phyloP scores from a whole-genome alignment of 2,113 vertebrate genomes.

The Maccullochella peelii region DNA sequence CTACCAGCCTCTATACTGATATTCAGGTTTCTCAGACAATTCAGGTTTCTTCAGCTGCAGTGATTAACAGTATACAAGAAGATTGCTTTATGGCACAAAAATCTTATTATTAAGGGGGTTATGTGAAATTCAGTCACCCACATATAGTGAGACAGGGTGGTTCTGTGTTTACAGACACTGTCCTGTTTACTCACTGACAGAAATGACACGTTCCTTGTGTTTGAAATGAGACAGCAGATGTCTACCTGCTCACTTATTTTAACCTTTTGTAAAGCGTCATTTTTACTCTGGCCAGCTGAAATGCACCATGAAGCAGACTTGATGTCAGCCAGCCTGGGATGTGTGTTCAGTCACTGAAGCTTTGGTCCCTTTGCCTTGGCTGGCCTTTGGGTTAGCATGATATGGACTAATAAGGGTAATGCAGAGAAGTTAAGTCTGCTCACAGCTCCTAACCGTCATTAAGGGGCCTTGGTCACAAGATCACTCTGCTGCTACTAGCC shows the following conservation, averaged over 20 bases:
- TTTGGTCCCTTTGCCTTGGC: neutral
- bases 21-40: neutral
- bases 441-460: constrained; percentile 70
- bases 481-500: constrained; percentile 74
- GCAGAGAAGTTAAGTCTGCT: constrained; percentile 58
- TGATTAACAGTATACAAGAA: neutral
- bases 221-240: neutral
- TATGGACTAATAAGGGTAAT: constrained; percentile 38
- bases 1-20: neutral
- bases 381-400: constrained; percentile 38
- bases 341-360: constrained; percentile 11
- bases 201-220: neutral
- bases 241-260: neutral
- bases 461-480: constrained; percentile 78
- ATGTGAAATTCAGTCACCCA: neutral
- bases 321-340: neutral
- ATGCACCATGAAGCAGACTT: neutral
- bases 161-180: neutral
- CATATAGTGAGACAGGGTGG: neutral
- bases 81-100: neutral
- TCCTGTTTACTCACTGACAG: neutral
- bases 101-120: neutral
- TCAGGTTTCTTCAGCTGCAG: neutral
- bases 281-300: neutral
- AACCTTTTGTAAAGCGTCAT: neutral